A percentile compares a stretch with the other conserved stretches of the same genome.
Evolutionary conservation across 2,797 vertebrate species (phyloP).

Genomic region (Squalus acanthias): DNA sequence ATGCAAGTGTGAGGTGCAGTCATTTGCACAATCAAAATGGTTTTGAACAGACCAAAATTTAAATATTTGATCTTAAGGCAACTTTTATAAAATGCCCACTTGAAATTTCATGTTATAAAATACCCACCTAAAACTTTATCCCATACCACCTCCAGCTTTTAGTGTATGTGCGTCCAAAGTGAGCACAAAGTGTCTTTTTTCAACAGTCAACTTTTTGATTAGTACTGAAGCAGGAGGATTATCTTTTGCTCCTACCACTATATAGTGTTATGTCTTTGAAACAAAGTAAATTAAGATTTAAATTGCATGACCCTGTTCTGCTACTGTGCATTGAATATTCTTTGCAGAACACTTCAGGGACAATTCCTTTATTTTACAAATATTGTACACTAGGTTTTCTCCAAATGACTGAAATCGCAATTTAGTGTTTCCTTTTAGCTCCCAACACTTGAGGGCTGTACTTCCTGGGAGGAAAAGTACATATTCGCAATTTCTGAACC

Average conservation of each 20-base stretch:
- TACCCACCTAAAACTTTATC: constrained; percentile 25
- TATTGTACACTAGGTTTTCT: background rate
- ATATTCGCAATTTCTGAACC: background rate
- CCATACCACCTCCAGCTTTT: background rate
- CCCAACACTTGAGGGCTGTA: background rate
- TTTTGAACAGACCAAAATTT: constrained; percentile 30
- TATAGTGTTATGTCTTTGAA: background rate
- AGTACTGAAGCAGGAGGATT: background rate
- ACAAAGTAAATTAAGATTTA: background rate
- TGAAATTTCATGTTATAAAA: constrained; percentile 35
- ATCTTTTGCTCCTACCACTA: background rate
- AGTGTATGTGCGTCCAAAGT: background rate
- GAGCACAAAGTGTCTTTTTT: background rate
- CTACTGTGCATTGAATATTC: background rate
- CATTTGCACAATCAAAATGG: constrained; percentile 27
- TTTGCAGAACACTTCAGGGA: background rate
- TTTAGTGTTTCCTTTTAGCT: constrained; percentile 3
- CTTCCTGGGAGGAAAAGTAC: background rate
- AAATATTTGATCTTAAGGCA: constrained; percentile 36
- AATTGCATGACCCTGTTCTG: background rate
- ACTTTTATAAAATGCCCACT: constrained; percentile 35
- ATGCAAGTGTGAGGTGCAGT: constrained; percentile 3
- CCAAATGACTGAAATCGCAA: background rate
- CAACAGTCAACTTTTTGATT: constrained; percentile 4
- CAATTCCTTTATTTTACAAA: background rate